Evolutionary conservation across 2,888 invertebrate genomes (phyloP), one percentile per base, ranked within the genome.

Genomic region (Chrysotoxum bicinctum): DNA sequence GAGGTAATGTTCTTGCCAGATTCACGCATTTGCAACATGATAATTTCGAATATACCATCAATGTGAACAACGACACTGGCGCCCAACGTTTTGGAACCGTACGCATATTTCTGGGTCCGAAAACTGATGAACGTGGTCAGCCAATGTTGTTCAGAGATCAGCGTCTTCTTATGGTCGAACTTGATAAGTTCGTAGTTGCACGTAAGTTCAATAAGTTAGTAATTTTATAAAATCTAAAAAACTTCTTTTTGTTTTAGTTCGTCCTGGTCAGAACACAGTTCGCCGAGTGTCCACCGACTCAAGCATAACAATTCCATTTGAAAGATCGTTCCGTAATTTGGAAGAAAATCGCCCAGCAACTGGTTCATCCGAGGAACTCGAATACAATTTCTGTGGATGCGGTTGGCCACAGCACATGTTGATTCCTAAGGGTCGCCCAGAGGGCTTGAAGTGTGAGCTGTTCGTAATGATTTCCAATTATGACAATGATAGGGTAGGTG

Each of bases 401-500:
- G 97, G 97, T 78, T 97, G 97, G 96, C 97, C 97, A 0, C 95
- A 96, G 76, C 96, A 97, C 90, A 94, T 97, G 95, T 93, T 97
- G 8, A 89, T 96, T 6, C 95, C 97, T 0, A 95, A 94, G 91
- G 97, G 97, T 2, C 94, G 91, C 8, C 90, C 93, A 0, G 93
- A 93, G 77, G 97, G 97, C 0, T 94, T 94, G 90, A 93, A 93
- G 0, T 94, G 95, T 89, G 94, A 95, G 84, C 92, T 97, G 14
- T 96, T 96, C 90, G 95, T 94, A 30, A 96, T 96, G 96, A 92
- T 97, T 32, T 95, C 96, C 81, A 94, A 97, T 92, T 95, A 94
- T 91, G 93, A 93, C 16, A 93, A 94, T 7, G 97, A 97, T 72
- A 89, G 91, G 78, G 91, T 92, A 80, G 88, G 79, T 74, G 2